Evolutionary conservation across 2,113 vertebrate genomes (phyloP).

Genomic region (Vidua macroura): DNA sequence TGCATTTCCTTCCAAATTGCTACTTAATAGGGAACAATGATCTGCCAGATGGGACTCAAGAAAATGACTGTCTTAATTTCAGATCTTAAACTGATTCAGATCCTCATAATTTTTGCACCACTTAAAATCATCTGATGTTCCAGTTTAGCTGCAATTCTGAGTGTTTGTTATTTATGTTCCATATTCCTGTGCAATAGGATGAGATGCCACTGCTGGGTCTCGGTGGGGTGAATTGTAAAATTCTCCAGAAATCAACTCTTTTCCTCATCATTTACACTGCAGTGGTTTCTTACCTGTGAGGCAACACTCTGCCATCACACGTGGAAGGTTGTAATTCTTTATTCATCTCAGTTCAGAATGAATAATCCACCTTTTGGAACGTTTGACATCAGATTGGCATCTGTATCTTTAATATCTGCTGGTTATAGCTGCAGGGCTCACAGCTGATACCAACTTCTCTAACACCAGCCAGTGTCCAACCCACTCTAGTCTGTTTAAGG

Average conservation of each 20-base stretch:
- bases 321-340: not conserved
- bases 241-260: not conserved
- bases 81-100: not conserved
- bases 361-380: not conserved
- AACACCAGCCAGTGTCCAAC: not conserved
- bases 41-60: not conserved
- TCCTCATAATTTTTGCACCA: not conserved
- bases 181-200: not conserved
- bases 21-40: not conserved
- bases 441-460: not conserved
- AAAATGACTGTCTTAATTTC: not conserved
- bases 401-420: not conserved
- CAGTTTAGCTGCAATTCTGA: not conserved
- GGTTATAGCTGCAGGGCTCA: not conserved
- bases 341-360: conserved; percentile 10
- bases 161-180: not conserved
- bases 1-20: conserved; percentile 37
- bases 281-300: not conserved
- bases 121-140: not conserved
- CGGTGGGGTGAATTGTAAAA: not conserved
- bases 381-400: not conserved
- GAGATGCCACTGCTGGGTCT: not conserved
- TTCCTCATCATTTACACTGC: not conserved
- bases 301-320: not conserved
- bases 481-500: not conserved